Evolutionary conservation across 1,140 invertebrate species (phyloP), one percentile per base, ranked within the genome.

Genomic region (Leptinotarsa defecta): DNA sequence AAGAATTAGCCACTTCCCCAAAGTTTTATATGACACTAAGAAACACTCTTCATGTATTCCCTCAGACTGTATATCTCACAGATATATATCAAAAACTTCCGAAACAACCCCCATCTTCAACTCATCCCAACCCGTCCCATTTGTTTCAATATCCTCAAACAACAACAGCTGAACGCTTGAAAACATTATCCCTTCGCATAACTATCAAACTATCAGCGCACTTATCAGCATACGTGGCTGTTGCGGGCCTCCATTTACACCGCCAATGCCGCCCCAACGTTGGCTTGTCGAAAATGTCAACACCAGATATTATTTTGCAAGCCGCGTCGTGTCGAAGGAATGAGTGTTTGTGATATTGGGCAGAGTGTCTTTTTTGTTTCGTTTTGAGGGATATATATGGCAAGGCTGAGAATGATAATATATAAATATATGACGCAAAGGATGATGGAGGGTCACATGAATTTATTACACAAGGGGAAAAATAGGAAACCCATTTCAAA

Each of bases 221-320:
- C 67, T 68, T 68, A 68, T 68, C 67, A 43, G 67, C 67, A 68
- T 68, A 68, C 67, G 67, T 68, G 67, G 64, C 17, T 68, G 17
- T 68, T 27, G 24, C 24, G 67, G 43, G 52, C 52, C 19, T n/a
- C 24, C 34, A n/a, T 68, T 68, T n/a, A 68, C n/a, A 43, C 43
- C 24, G 34, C 24, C 67, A n/a, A 68, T 68, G 67, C 34, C 43
- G 34, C 24, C 43, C 67, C 64, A 15, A 67, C 20, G 43, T 43
- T 43, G 24, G 43, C 67, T 68, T 68, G 67, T 68, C 24, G 27
- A 68, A 68, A 68, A 43, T 48, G 67, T 68, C 67, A 68, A n/a
- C 17, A n/a, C 24, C 67, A 68, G 67, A 68, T 24, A 67, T 67
- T 48, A 68, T 48, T 68, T 68, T 48, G 67, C 43, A 48, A 27